Evolutionary conservation across 2,888 invertebrate species (phyloP).

Genomic region (Dynastes maya): DNA sequence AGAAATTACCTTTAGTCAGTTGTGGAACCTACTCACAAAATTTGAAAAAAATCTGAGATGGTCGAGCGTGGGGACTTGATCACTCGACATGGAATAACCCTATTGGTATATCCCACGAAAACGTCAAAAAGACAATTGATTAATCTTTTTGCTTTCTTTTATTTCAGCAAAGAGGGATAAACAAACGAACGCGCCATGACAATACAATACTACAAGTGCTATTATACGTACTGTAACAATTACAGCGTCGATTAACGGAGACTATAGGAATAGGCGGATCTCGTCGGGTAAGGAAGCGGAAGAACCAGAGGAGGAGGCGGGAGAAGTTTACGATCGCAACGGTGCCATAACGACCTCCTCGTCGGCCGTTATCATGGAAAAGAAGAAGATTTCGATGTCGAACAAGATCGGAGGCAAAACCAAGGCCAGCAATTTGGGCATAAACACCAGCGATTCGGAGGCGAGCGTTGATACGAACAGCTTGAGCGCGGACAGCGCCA

Average conservation of each 20-base stretch:
- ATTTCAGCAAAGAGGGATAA: constrained; percentile 26
- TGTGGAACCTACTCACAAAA: too few species aligned
- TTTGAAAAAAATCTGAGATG: too few species aligned
- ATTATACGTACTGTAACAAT: background rate
- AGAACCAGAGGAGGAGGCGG: background rate
- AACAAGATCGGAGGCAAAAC: constrained; percentile 51
- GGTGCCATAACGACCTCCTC: background rate
- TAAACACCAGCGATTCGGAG: constrained; percentile 68
- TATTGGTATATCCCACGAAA: too few species aligned
- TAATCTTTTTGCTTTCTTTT: background rate
- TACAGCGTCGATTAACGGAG: constrained; percentile 10
- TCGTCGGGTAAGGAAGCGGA: background rate
- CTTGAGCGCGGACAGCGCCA: constrained; percentile 71
- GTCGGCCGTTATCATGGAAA: constrained; percentile 54
- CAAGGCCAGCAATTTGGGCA: constrained; percentile 39
- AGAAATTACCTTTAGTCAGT: too few species aligned
- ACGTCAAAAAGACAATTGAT: too few species aligned
- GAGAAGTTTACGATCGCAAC: background rate
- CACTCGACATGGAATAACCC: too few species aligned
- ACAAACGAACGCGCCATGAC: constrained; percentile 43
- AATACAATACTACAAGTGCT: constrained; percentile 23
- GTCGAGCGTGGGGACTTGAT: too few species aligned
- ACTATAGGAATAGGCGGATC: background rate
- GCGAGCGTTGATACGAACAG: constrained; percentile 72
- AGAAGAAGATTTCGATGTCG: constrained; percentile 57